Conservation (phyloP, 2,888 invertebrate species). For the Antitype chi region DNA sequence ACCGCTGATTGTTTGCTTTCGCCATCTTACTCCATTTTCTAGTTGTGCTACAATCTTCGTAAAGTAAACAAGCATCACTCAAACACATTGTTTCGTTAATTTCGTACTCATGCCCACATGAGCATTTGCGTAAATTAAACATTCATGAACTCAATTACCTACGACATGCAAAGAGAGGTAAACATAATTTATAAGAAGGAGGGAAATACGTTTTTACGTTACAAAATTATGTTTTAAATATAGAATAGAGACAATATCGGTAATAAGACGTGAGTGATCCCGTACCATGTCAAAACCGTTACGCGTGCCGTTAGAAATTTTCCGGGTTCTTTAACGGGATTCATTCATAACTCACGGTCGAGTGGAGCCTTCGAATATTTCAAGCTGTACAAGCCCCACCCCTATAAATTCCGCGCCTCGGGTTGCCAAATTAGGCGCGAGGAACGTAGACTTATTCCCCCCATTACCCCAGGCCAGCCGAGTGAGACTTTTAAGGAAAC, state of each 20-base stretch:
- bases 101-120: conserved; percentile 34
- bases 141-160: conserved; percentile 63
- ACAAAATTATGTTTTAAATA: conserved; percentile 32
- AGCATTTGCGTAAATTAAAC: conserved; percentile 54
- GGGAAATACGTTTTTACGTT: conserved; percentile 22
- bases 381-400: conserved; percentile 86
- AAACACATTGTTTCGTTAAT: conserved; percentile 47
- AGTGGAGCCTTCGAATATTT: conserved; percentile 90
- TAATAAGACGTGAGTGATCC: conserved; percentile 67
- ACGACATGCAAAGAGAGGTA: conserved; percentile 38
- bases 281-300: conserved; percentile 74
- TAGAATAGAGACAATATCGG: conserved; percentile 58
- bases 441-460: conserved; percentile 87
- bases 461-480: conserved; percentile 81
- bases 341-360: conserved; percentile 90
- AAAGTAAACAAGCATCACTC: conserved; percentile 32
- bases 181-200: conserved; percentile 31
- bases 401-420: conserved; percentile 90
- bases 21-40: conserved; percentile 57
- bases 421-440: conserved; percentile 91
- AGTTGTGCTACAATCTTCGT: conserved; percentile 46
- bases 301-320: conserved; percentile 87
- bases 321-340: conserved; percentile 90
- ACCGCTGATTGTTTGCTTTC: conserved; percentile 68
- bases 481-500: conserved; percentile 82